Base-by-base conservation (phyloP, 2,797 vertebrate genomes). In the Esox masquinongy region DNA sequence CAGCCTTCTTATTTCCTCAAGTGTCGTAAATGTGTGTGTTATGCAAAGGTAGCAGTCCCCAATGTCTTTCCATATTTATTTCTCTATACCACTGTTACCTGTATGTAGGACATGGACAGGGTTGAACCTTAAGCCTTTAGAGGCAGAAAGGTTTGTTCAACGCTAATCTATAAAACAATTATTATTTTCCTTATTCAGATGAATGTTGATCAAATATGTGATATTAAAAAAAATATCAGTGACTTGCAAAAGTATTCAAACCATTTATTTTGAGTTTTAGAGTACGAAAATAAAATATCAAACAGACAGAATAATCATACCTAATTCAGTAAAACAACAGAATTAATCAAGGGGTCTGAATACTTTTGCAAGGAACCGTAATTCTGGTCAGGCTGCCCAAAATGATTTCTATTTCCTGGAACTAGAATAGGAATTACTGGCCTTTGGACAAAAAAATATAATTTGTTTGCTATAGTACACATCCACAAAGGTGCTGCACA, bases 31-130 rank as follows among this genome's bases (percentile, higher is more conserved):
- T 24, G 61, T 64, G 61, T 64, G 59, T 72, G 70, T 17, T 72
- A 59, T 31, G 59, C 16, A 39, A 17, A 11, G 5, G 11, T 75
- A 69, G 73, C 36, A 72, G 68, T 69, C 36, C 7, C n/a, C 71
- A 75, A 59, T 68, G 12, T 31, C 26, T 29, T 34, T 74, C 22
- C 11, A 43, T 7, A 7, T 15, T n/a, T n/a, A n/a, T n/a, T 68
- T 11, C 72, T 6, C 5, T 56, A 68, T 29, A 66, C 36, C 79
- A 72, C 76, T 80, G 80, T 68, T 16, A 49, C 24, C 51, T 29
- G 79, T 34, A 80, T 83, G 85, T 80, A 78, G 72, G 22, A 61
- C 56, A 24, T 61, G 11, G 56, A 73, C 68, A 75, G 72, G 85
- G 75, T 71, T 59, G 69, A 88, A 82, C 61, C 63, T 14, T 53